Evolutionary conservation across 2,888 invertebrate species (phyloP).

Genomic region (Megaustenia siamemsis): DNA sequence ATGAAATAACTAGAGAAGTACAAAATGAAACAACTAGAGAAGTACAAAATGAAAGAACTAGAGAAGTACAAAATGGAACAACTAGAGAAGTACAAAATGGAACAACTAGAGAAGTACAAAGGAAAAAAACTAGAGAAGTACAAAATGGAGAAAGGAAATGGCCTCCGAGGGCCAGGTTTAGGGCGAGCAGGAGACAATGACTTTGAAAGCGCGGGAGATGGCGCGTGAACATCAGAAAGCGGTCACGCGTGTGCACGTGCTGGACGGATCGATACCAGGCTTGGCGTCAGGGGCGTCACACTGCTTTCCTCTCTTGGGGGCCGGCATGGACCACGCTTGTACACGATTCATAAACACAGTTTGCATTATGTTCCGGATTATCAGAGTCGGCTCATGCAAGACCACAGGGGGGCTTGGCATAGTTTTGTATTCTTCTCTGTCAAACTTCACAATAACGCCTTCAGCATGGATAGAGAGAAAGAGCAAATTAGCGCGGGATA

Average conservation of each 20-base stretch:
- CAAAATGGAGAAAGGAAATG: not conserved
- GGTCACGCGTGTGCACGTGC: slow-evolving; percentile 48
- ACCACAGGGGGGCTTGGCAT: not conserved
- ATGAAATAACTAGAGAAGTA: too few relatives aligned
- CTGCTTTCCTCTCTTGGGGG: not conserved
- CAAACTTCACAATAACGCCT: not conserved
- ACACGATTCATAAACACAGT: not conserved
- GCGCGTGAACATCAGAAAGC: slow-evolving; percentile 41
- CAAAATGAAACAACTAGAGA: too few relatives aligned
- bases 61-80: too few relatives aligned
- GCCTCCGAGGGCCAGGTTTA: not conserved
- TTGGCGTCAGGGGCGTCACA: slow-evolving; percentile 2
- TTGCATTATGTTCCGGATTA: not conserved
- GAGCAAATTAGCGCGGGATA: not conserved
- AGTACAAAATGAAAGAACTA: too few relatives aligned
- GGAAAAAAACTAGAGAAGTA: not conserved
- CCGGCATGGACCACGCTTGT: not conserved
- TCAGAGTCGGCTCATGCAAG: too few relatives aligned
- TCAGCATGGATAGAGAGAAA: not conserved
- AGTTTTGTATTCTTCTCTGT: too few relatives aligned
- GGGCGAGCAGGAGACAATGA: slow-evolving; percentile 37
- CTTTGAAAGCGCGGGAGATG: slow-evolving; percentile 43
- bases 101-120: not conserved
- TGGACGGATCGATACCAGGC: slow-evolving; percentile 37
- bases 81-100: not conserved